Base-by-base conservation (phyloP, 2,113 vertebrate species). In the Corythornis madagascariensis region DNA sequence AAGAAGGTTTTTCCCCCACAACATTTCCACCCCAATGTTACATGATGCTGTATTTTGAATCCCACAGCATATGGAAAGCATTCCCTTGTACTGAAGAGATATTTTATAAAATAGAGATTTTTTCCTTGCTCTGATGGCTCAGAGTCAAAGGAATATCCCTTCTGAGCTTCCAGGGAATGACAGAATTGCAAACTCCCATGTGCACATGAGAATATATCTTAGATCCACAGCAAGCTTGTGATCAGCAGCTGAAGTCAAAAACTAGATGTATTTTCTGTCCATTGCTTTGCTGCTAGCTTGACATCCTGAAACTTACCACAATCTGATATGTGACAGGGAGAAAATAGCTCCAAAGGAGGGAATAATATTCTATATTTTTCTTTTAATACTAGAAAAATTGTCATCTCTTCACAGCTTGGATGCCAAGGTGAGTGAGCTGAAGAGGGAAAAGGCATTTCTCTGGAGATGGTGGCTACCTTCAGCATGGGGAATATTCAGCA, bases 11-110 rank as follows among this genome's bases (percentile, higher is more conserved):
- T 80, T 38, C 38, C 83, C 43, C 61, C 28, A 35, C 60, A 71
- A 43, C 47, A 17, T 14, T 45, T 79, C 67, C 72, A 33, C 63
- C 60, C 47, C 70, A 91, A 85, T 26, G 63, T 64, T 83, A 77
- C 1, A 40, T 16, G 82, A 83, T 60, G 88, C 43, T 63, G 52
- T 88, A 31, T 43, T 91, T 94, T 88, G 72, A 95, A 94, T 70
- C 64, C 69, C 52, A 29, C 35, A 80, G 47, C 89, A 91, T 91
- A 83, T 83, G 93, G 88, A 80, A 95, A 94, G 8, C 88, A 95
- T 95, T 91, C 75, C 38, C 40, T 52, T 40, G n/a, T 59, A 38
- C 4, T 14, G 56, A 79, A 89, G 64, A 83, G 31, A 35, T 69
- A 88, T 67, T 89, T 74, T 56, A 77, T 91, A n/a, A 92, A 90